Conservation (phyloP, 2,113 vertebrate species). For the Burhinus bistriatus region DNA sequence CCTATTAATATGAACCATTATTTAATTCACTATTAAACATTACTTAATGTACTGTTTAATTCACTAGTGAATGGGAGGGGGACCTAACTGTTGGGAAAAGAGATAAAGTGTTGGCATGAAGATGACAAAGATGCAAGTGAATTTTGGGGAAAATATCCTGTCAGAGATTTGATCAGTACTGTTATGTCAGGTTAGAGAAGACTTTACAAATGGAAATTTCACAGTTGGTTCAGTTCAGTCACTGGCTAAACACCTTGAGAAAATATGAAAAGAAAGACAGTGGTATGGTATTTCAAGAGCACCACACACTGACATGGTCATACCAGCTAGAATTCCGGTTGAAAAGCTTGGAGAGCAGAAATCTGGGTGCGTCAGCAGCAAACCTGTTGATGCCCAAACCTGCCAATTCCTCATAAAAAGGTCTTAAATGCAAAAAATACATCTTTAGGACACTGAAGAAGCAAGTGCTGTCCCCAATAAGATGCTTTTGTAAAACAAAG, state of each 20-base stretch:
- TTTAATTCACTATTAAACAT: neutral
- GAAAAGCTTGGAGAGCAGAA: neutral
- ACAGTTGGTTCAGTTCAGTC: neutral
- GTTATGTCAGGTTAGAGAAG: neutral
- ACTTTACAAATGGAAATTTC: neutral
- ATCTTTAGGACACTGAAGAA: neutral
- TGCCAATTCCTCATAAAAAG: neutral
- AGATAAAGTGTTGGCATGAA: neutral
- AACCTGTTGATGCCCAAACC: neutral
- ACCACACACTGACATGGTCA: neutral
- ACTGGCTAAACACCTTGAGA: neutral
- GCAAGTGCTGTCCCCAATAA: neutral
- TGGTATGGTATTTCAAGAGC: neutral
- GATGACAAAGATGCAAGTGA: neutral
- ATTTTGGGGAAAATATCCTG: neutral
- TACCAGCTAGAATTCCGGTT: neutral
- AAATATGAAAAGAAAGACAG: neutral
- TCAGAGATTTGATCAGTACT: neutral
- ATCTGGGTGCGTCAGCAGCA: neutral
- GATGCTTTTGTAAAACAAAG: neutral
- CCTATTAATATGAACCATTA: neutral
- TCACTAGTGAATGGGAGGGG: neutral
- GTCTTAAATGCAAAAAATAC: neutral
- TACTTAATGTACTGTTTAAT: neutral
- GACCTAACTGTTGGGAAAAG: neutral